Base-by-base conservation (phyloP, 1,140 invertebrate genomes). In the Bombyx mandarina region DNA sequence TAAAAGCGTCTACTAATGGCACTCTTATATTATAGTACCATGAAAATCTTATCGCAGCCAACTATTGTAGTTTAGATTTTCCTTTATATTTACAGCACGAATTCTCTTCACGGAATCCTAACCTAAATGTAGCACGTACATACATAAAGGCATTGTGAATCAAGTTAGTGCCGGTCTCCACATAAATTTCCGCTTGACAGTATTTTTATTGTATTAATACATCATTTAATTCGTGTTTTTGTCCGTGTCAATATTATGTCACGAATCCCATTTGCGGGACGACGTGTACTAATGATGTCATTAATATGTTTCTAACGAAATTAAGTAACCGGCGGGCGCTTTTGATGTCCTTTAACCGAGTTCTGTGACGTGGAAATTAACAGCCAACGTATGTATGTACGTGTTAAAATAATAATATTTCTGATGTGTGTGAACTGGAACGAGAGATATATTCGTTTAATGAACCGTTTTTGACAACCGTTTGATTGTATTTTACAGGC, bases 181-280 rank as follows among this genome's bases (percentile, higher is more conserved):
- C 75, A 82, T 69, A 75, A 83, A 86, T 82, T 75, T 53, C 51
- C 60, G 61, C 67, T 69, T 65, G 76, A 77, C 75, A 75, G 73
- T 58, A 67, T 77, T 82, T 79, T 74, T 75, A 75, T 76, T 80
- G 76, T 71, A 76, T 79, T 73, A 67, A 59, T 71, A 69, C 65
- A 69, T 65, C 67, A 77, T 82, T 77, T 79, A 75, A 74, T 75
- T 67, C 70, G 66, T 68, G 52, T 71, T 78, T 77, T 79, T 82
- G 56, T 54, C 72, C 66, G 65, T 83, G 79, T 86, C 83, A 86
- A 86, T 86, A 86, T 84, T 86, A 78, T 86, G 81, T 86, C 83
- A 86, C 80, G 81, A 84, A 70, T 69, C 62, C 58, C 78, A 76
- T 79, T 77, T 71, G 54, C 55, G 44, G 60, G 56, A 18, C 58